Conservation (phyloP, 2,113 vertebrate species). For the Brachyhypopomus occidentalis region DNA sequence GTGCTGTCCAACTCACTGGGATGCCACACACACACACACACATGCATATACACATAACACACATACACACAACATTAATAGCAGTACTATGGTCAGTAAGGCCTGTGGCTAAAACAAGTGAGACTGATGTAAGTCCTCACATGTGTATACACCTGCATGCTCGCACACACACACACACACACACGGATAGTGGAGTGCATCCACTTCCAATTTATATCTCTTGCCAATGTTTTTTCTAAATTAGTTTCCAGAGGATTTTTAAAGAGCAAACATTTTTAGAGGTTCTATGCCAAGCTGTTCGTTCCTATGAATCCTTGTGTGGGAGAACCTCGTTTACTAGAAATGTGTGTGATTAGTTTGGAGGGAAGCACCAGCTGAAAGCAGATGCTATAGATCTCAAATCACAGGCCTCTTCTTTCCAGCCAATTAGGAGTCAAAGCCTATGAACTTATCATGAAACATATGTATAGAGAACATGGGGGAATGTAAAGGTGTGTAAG, state of each 20-base stretch:
- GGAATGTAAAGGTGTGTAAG: slow-evolving; percentile 4
- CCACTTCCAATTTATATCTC: slow-evolving; percentile 11
- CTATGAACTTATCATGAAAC: slow-evolving; percentile 35
- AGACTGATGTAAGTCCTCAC: background rate
- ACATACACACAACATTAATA: background rate
- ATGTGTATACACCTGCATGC: background rate
- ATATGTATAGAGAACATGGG: background rate
- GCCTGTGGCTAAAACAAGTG: slow-evolving; percentile 34
- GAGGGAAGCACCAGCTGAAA: slow-evolving; percentile 26
- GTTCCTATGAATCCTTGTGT: background rate
- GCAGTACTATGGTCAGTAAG: slow-evolving; percentile 34
- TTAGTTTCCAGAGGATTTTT: slow-evolving; percentile 27
- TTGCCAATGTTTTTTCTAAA: slow-evolving; percentile 23
- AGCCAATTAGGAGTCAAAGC: slow-evolving; percentile 46
- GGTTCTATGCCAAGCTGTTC: background rate
- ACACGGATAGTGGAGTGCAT: background rate
- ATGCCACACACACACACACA: slow-evolving; percentile 11
- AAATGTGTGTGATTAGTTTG: slow-evolving; percentile 37
- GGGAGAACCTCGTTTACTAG: slow-evolving; percentile 26
- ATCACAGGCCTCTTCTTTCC: slow-evolving; percentile 15
- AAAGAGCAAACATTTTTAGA: slow-evolving; percentile 33
- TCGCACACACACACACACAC: background rate
- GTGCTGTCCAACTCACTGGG: slow-evolving; percentile 7
- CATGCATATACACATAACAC: background rate
- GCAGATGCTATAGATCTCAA: slow-evolving; percentile 41